These are phyloP conservation scores for Adineta ricciae DNA, from an alignment of 2,888 invertebrate species.

Conservation along the genomic window DNA sequence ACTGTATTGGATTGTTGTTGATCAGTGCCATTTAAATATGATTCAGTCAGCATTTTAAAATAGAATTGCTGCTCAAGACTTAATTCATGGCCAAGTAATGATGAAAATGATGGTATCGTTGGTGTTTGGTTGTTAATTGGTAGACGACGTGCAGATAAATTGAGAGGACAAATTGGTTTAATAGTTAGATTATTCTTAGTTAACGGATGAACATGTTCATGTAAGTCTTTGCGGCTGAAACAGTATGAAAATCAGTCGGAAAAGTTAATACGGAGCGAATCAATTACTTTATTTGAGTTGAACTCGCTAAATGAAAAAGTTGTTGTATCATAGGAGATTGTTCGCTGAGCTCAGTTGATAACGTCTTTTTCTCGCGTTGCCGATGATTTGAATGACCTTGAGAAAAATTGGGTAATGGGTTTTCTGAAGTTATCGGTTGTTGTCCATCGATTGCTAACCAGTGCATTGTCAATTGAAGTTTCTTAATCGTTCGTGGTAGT, in stretches of 20 bases:
- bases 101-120: background rate
- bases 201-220: background rate
- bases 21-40: slow-evolving; percentile 68
- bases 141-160: background rate
- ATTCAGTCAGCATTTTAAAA: slow-evolving; percentile 95
- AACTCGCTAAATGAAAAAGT: background rate
- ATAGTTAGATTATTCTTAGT: background rate
- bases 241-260: background rate
- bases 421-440: slow-evolving; percentile 93
- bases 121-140: background rate
- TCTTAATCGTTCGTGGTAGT: background rate
- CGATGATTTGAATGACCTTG: background rate
- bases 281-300: background rate
- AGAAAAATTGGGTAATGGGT: slow-evolving; percentile 56
- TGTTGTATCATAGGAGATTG: background rate
- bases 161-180: background rate
- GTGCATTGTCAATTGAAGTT: slow-evolving; percentile 59
- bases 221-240: too few species aligned
- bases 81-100: background rate
- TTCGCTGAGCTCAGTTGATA: background rate
- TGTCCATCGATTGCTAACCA: slow-evolving; percentile 93
- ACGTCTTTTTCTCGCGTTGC: background rate
- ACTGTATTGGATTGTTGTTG: background rate
- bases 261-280: background rate
- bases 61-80: slow-evolving; percentile 79